Base-by-base conservation (phyloP, 1,140 invertebrate genomes). In the Neodiprion fabricii region DNA sequence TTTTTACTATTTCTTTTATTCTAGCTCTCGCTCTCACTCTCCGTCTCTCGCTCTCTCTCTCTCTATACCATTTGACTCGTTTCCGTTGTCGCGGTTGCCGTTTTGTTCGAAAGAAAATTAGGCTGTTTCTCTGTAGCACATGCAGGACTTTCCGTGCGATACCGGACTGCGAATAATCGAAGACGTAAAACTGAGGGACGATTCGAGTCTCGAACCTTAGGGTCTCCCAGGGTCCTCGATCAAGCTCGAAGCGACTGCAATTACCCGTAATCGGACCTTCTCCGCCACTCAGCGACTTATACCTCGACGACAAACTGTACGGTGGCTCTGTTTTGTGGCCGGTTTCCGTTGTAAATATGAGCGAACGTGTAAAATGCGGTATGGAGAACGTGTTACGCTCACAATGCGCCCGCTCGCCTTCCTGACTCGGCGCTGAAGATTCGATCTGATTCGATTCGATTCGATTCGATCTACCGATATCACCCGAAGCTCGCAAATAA, bases 401-500 rank as follows among this genome's bases (percentile, higher is more conserved):
- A 61, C 53, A 5, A 17, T 61, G n/a, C 53, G 9, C 11, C 5
- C 11, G 67, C 17, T 77, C 69, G 73, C 72, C 67, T 70, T 21
- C 28, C 48, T 48, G 76, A 80, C 12, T 14, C 21, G 17, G 72
- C 68, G 69, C 73, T 68, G 76, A 79, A 83, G 81, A 84, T 85
- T 73, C 79, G 80, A 84, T 84, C 81, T 77, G 80, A 83, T 84
- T 79, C 74, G 79, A 80, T 79, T 76, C 74, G 80, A 83, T 84
- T 79, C 74, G 79, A 80, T 79, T 76, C 70, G 80, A 85, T 85
- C 83, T 81, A 53, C 28, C 69, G 76, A 84, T 83, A 81, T 67
- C 75, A 69, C 67, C 67, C 77, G 71, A 74, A 72, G 80, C 78
- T 83, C 82, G 82, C 84, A 86, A 86, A 86, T 85, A 85, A 85